Evolutionary conservation across 1,140 invertebrate genomes (phyloP).

Genomic region (Neelides sp.): DNA sequence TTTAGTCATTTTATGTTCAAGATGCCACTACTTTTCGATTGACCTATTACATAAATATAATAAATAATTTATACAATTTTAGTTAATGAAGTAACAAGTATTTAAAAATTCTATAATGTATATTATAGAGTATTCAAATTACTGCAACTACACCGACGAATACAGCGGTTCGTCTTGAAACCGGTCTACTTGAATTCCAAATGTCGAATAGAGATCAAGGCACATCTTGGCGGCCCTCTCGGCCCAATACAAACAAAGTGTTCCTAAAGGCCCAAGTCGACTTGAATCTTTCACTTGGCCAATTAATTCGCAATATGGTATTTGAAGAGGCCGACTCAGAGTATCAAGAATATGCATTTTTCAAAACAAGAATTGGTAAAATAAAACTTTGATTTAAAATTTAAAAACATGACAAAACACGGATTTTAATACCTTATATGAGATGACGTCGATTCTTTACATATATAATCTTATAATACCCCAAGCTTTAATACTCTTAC

Average conservation of each 20-base stretch:
- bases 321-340: conserved; percentile 94
- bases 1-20: too few species aligned
- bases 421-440: too few species aligned
- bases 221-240: conserved; percentile 42
- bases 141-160: conserved; percentile 96
- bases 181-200: conserved; percentile 77
- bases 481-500: too few species aligned
- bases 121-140: conserved; percentile 73
- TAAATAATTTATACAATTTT: too few species aligned
- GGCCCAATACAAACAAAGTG: conserved; percentile 51
- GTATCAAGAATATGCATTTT: conserved; percentile 93
- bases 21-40: too few species aligned
- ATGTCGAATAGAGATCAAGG: conserved; percentile 88
- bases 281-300: conserved; percentile 85
- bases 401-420: too few species aligned
- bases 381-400: too few species aligned
- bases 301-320: conserved; percentile 79
- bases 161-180: conserved; percentile 88
- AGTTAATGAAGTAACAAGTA: not conserved
- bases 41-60: too few species aligned
- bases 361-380: conserved; percentile 78
- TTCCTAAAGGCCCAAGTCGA: conserved; percentile 89
- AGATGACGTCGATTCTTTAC: too few species aligned
- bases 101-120: conserved; percentile 25
- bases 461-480: too few species aligned